These are phyloP conservation scores for Daphoenositta chrysoptera DNA, from an alignment of 2,113 vertebrate species.

Conservation along the genomic window DNA sequence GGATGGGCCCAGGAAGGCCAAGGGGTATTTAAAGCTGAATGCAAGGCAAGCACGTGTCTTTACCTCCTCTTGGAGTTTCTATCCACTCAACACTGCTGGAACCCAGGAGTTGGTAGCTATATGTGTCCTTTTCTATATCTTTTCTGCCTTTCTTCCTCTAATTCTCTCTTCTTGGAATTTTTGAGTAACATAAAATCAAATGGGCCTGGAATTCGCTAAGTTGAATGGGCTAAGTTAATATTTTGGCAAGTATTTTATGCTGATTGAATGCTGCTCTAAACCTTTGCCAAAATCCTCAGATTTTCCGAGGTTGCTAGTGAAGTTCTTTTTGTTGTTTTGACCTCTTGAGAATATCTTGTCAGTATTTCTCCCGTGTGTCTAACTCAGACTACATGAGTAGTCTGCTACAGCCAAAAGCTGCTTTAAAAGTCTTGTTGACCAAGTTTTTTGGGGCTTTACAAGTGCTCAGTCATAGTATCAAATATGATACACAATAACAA, in stretches of 20 bases:
- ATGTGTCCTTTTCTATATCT: not conserved
- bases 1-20: not conserved
- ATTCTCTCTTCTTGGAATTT: not conserved
- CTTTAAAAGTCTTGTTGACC: not conserved
- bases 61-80: not conserved
- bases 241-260: not conserved
- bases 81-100: not conserved
- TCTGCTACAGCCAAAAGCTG: not conserved
- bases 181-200: not conserved
- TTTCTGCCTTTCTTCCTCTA: not conserved
- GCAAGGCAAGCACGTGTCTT: not conserved
- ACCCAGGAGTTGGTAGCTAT: not conserved
- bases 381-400: not conserved
- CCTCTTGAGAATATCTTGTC: not conserved
- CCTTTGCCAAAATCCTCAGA: not conserved
- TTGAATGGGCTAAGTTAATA: not conserved
- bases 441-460: not conserved
- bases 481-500: not conserved
- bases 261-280: not conserved
- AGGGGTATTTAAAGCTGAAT: not conserved
- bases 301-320: rapidly evolving
- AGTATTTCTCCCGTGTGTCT: not conserved
- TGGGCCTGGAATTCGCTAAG: too few relatives aligned
- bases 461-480: not conserved
- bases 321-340: not conserved